phyloP scores from a whole-genome alignment of 2,113 vertebrate genomes.

The Oryzias curvinotus region DNA sequence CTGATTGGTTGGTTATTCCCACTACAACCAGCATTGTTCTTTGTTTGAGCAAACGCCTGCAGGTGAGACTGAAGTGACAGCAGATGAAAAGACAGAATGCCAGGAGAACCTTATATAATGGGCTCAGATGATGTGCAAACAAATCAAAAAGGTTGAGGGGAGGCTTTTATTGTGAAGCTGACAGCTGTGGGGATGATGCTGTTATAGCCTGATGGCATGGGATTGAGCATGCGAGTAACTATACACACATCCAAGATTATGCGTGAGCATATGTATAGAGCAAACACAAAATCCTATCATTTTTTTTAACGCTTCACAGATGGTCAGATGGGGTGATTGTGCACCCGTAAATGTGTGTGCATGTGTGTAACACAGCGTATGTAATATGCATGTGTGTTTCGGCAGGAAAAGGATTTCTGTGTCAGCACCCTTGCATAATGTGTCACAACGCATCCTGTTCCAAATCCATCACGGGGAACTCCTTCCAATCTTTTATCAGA shows the following conservation, averaged over 20 bases:
- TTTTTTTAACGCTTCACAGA: neutral
- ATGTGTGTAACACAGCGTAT: neutral
- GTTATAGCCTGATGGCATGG: slow-evolving; percentile 37
- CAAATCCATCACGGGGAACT: slow-evolving; percentile 50
- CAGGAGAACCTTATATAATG: slow-evolving; percentile 60
- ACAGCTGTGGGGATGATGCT: slow-evolving; percentile 38
- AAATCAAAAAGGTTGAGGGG: slow-evolving; percentile 44
- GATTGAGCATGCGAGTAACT: slow-evolving; percentile 20
- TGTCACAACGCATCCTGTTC: slow-evolving; percentile 46
- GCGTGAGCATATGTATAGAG: neutral
- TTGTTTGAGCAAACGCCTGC: slow-evolving; percentile 64
- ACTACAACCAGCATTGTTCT: slow-evolving; percentile 41
- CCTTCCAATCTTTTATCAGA: slow-evolving; percentile 41
- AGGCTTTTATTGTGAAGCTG: slow-evolving; percentile 44
- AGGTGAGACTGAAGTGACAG: slow-evolving; percentile 46
- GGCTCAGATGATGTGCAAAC: slow-evolving; percentile 38
- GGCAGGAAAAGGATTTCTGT: slow-evolving; percentile 24
- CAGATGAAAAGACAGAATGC: slow-evolving; percentile 41
- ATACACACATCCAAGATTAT: slow-evolving; percentile 18
- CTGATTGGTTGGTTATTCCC: slow-evolving; percentile 53
- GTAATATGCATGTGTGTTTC: slow-evolving; percentile 1
- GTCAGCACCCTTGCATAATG: slow-evolving; percentile 26
- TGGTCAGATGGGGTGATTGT: slow-evolving; percentile 1
- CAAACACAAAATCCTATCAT: neutral
- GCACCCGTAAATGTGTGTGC: neutral